These are phyloP conservation scores for Micromys minutus DNA, from an alignment of 2,113 vertebrate species.

Conservation along the genomic window DNA sequence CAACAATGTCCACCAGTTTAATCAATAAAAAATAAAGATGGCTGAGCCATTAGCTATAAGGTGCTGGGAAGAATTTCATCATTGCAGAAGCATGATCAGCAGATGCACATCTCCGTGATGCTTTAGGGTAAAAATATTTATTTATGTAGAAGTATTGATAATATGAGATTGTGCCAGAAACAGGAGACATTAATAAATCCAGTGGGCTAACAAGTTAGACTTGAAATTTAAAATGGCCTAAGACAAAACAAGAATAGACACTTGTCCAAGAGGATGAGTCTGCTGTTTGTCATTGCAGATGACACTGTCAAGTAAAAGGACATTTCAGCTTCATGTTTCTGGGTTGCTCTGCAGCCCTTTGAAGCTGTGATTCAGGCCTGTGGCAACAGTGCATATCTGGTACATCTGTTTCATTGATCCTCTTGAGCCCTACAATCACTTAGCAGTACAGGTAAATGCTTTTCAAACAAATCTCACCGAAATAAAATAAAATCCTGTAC, in stretches of 20 bases:
- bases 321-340: slow-evolving; percentile 7
- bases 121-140: background rate
- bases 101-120: background rate
- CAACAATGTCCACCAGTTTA: background rate
- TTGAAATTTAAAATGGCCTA: slow-evolving; percentile 52
- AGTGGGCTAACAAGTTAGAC: background rate
- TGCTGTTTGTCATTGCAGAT: background rate
- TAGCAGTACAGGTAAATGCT: slow-evolving; percentile 15
- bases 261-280: background rate
- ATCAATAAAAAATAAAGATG: background rate
- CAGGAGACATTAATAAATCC: background rate
- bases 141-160: background rate
- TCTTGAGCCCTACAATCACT: slow-evolving; percentile 3
- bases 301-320: slow-evolving; percentile 52
- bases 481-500: background rate
- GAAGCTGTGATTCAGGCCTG: slow-evolving; percentile 42
- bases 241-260: slow-evolving; percentile 14
- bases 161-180: background rate
- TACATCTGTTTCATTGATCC: slow-evolving; percentile 6
- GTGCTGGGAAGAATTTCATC: slow-evolving; percentile 12
- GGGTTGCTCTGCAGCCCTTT: background rate
- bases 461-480: slow-evolving; percentile 58
- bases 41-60: background rate
- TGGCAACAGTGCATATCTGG: background rate
- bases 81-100: slow-evolving; percentile 14